Evolutionary conservation across 2,797 vertebrate species (phyloP).

Genomic region (Molossus molossus): DNA sequence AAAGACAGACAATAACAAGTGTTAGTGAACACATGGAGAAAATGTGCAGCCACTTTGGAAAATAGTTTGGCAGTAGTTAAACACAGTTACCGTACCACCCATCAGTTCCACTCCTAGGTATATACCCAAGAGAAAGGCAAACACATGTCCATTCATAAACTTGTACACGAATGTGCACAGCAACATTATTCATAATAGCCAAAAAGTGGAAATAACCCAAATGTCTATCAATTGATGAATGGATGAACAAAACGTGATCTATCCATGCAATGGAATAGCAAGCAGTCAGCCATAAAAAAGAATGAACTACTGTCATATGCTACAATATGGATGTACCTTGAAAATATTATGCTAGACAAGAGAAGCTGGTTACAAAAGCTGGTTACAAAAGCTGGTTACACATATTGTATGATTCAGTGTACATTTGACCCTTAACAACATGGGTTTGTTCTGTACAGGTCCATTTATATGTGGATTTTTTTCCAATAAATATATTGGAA

Average conservation of each 20-base stretch:
- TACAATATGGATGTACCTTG: background rate
- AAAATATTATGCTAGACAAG: background rate
- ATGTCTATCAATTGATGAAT: background rate
- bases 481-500: background rate
- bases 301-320: background rate
- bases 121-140: constrained; percentile 22
- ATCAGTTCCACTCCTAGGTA: background rate
- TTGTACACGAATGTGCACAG: background rate
- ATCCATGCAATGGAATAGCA: background rate
- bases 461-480: background rate
- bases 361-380: background rate
- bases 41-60: constrained; percentile 5
- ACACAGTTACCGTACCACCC: background rate
- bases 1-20: constrained; percentile 15
- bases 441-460: background rate
- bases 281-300: background rate
- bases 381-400: background rate
- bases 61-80: background rate
- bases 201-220: background rate
- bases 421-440: background rate
- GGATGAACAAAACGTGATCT: constrained; percentile 6
- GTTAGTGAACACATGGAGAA: background rate
- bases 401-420: background rate
- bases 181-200: constrained; percentile 21
- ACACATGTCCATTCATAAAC: background rate